Conservation (phyloP, 1,140 invertebrate species). For the Meloidogyne hapla region DNA sequence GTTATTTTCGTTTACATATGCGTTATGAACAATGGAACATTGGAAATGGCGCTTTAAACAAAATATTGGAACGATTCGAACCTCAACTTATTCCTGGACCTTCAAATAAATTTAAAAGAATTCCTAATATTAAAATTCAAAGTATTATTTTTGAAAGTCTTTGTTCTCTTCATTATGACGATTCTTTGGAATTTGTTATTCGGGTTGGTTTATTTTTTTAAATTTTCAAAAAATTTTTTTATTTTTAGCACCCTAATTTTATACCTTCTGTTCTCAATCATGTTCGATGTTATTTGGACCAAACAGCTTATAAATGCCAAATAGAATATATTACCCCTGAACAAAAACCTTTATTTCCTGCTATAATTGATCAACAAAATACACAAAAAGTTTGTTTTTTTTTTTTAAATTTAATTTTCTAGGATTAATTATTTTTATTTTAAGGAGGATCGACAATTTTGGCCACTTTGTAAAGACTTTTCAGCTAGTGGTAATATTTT, state of each 20-base stretch:
- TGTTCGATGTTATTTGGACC: background rate
- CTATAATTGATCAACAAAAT: background rate
- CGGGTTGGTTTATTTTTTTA: background rate
- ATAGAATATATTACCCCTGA: background rate
- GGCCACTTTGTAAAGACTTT: background rate
- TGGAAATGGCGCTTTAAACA: background rate
- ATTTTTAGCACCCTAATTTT: conserved; percentile 4
- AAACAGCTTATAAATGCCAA: background rate
- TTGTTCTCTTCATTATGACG: conserved; percentile 3
- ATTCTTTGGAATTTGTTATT: background rate
- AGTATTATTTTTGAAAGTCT: background rate
- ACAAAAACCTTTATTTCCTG: background rate
- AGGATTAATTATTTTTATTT: background rate
- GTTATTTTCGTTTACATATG: background rate
- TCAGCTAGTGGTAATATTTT: background rate
- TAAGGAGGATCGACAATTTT: background rate
- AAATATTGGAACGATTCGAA: background rate
- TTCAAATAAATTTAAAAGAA: background rate
- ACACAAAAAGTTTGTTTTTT: background rate
- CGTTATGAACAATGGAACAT: background rate
- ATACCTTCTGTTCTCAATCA: background rate
- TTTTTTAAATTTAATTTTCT: background rate
- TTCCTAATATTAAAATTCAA: background rate
- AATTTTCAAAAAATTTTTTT: background rate
- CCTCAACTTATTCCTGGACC: background rate